Base-by-base conservation (phyloP, 92 coral and sea anemone genomes). In the Bergia puertoricense region DNA sequence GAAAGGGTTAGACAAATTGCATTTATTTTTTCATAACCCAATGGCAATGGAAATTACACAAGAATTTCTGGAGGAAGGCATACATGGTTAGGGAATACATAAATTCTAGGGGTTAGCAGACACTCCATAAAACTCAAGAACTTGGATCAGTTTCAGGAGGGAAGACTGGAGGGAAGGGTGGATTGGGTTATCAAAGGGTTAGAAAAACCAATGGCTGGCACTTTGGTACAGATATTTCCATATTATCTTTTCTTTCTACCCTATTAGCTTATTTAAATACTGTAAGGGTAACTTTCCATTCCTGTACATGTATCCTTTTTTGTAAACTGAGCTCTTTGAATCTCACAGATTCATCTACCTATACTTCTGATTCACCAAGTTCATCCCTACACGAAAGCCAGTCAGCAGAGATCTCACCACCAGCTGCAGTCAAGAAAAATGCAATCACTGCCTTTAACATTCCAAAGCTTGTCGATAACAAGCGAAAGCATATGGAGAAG, bases 381-480 rank as follows among this genome's bases (percentile, higher is more conserved):
- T 79, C 56, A 79, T 44, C 83, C 65, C 65, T 79, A 79, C 45
- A n/a, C 50, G 83, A 79, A 79, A 45, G 83, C 83, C 83, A 79
- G 56, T 37, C 83, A 20, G 43, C 81, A 77, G 81, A 77, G 39
- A 23, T 8, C 56, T 20, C 83, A 15, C 83, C 65, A 79, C 83
- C 83, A 79, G 65, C 59, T 79, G 83, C 83, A 38, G 30, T 30
- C 30, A 30, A 30, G 30, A 30, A 30, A 30, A 30, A 30, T 30
- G 30, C 30, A 30, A 30, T 30, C 30, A 30, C 30, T 30, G 30
- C 30, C 30, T 16, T 0, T 30, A 30, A 4, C 9, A 46, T 84
- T 4, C 88, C 88, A n/a, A 8, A 40, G 13, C 88, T 84, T 16
- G 88, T 84, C 22, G 88, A 84, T 39, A 84, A 84, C 43, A 84